These are phyloP conservation scores for Azemiops feae DNA, from an alignment of 2,113 vertebrate species.

Conservation along the genomic window DNA sequence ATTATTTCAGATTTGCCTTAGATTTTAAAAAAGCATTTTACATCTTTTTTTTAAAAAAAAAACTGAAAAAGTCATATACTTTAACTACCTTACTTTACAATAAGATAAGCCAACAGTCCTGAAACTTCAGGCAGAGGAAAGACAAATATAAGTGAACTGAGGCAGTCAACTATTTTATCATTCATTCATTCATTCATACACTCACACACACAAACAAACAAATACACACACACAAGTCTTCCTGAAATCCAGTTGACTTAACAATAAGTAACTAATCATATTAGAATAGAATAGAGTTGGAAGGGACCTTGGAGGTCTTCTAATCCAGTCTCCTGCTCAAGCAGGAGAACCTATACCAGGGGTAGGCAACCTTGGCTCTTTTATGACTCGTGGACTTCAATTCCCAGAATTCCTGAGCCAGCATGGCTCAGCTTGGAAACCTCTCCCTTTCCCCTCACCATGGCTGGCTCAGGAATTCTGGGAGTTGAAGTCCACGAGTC, in stretches of 20 bases:
- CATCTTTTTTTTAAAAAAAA: background rate
- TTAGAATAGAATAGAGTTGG: background rate
- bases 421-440: no score
- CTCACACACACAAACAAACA: background rate
- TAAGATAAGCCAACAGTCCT: background rate
- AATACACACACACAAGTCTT: background rate
- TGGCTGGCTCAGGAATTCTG: no score
- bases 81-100: background rate
- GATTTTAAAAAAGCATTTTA: background rate
- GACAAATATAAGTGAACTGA: background rate
- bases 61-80: background rate
- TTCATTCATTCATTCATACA: background rate
- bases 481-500: no score
- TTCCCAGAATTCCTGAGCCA: no score
- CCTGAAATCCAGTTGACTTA: background rate
- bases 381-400: no score
- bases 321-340: no score
- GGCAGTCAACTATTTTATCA: background rate
- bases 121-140: background rate
- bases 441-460: no score
- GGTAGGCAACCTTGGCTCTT: no score
- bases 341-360: no score
- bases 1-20: background rate
- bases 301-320: no score
- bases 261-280: background rate